Evolutionary conservation across 2,888 invertebrate genomes (phyloP).

Genomic region (Lasioglossum pauxillum): DNA sequence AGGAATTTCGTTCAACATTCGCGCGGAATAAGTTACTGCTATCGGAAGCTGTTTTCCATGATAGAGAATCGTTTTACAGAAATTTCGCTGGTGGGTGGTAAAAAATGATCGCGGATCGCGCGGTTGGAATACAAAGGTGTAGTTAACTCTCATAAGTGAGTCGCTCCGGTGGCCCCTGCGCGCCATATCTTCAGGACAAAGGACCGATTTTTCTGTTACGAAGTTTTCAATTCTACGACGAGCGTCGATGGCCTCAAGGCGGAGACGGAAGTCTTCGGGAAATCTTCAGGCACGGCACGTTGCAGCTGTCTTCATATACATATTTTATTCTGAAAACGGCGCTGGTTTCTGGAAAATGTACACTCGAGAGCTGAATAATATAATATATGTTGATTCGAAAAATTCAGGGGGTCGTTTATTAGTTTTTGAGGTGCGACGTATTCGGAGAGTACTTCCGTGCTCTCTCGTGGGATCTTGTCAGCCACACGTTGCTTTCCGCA

Average conservation of each 20-base stretch:
- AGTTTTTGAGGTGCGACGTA: neutral
- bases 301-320: constrained; percentile 64
- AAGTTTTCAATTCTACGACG: constrained; percentile 58
- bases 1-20: neutral
- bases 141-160: constrained; percentile 53
- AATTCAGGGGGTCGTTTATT: neutral
- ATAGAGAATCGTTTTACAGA: neutral
- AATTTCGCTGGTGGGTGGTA: neutral
- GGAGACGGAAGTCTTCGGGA: constrained; percentile 30
- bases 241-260: constrained; percentile 9
- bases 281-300: constrained; percentile 64
- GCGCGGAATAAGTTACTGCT: neutral
- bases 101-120: constrained; percentile 43
- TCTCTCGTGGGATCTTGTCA: constrained; percentile 1
- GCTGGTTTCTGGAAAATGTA: constrained; percentile 31
- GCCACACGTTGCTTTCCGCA: neutral
- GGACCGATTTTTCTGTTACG: constrained; percentile 50
- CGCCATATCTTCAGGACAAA: constrained; percentile 62
- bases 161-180: constrained; percentile 43
- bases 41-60: neutral
- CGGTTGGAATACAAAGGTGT: constrained; percentile 58
- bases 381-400: constrained; percentile 17
- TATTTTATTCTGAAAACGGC: constrained; percentile 46
- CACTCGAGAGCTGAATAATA: constrained; percentile 42
- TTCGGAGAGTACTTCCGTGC: neutral